Evolutionary conservation across 92 coral and sea anemone species (phyloP).

Genomic region (Micromussa lordhowensis): DNA sequence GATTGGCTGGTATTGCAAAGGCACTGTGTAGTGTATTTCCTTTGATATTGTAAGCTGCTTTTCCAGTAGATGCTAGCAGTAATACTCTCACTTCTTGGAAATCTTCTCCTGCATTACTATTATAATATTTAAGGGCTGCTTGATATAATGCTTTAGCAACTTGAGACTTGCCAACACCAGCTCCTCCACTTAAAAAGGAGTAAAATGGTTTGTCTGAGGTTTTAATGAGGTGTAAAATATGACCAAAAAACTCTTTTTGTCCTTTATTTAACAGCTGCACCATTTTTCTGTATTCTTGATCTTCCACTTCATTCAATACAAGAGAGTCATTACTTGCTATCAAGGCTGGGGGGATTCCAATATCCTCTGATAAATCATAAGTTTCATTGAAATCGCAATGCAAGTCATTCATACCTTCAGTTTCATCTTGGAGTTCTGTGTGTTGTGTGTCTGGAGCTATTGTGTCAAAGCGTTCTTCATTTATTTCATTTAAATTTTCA

Average conservation of each 20-base stretch:
- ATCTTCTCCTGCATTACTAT: conserved; percentile 53
- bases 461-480: background rate
- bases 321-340: background rate
- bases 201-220: background rate
- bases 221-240: background rate
- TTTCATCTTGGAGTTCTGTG: background rate
- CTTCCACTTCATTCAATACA: background rate
- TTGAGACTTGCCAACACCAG: conserved; percentile 69
- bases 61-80: conserved; percentile 59
- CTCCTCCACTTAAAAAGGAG: conserved; percentile 25
- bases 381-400: too few species aligned
- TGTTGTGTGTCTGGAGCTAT: conserved; percentile 37
- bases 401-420: too few species aligned
- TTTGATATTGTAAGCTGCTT: conserved; percentile 51
- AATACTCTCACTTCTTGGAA: conserved; percentile 52
- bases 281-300: background rate
- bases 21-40: conserved; percentile 65
- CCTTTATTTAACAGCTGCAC: background rate
- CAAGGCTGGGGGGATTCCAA: background rate
- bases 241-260: background rate
- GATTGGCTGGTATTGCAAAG: conserved; percentile 70
- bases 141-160: conserved; percentile 43
- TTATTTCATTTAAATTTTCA: background rate
- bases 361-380: too few species aligned
- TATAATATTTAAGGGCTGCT: conserved; percentile 64